Percentiles rank a stretch among this genome's conserved stretches.
These are phyloP conservation scores for Amphiprion percula DNA, from an alignment of 2,113 vertebrate species.

Conservation along the genomic window DNA sequence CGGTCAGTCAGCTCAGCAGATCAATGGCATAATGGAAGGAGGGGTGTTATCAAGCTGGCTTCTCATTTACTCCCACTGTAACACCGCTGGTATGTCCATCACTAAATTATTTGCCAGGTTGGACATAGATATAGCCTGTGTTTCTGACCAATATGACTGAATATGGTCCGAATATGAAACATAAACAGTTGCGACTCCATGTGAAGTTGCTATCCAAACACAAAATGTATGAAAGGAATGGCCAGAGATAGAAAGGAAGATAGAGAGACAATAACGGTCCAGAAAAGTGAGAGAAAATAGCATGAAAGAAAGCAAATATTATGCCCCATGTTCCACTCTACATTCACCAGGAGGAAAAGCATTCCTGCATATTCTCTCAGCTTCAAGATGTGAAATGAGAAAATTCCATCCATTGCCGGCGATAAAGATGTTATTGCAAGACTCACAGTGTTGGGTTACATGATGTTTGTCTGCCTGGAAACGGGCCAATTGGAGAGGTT, in stretches of 20 bases:
- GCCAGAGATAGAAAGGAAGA: conserved; percentile 38
- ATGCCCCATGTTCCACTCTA: neutral
- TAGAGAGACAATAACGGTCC: conserved; percentile 14
- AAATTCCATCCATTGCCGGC: conserved; percentile 54
- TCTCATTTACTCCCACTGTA: too few relatives aligned
- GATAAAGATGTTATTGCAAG: conserved; percentile 75
- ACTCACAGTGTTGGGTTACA: conserved; percentile 54
- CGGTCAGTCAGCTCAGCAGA: neutral
- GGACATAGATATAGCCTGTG: neutral
- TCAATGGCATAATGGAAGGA: neutral
- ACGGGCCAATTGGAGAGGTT: conserved; percentile 56
- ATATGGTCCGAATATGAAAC: conserved; percentile 22
- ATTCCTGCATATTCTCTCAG: conserved; percentile 58
- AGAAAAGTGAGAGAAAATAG: conserved; percentile 24
- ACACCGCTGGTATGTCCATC: too few relatives aligned
- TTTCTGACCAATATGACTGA: neutral
- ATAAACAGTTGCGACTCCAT: conserved; percentile 5
- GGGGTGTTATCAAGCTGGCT: too few relatives aligned
- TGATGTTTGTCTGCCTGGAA: conserved; percentile 68
- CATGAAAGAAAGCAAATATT: conserved; percentile 38
- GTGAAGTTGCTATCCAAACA: conserved; percentile 38
- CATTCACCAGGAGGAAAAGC: conserved; percentile 49
- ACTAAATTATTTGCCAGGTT: neutral
- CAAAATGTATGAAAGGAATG: neutral
- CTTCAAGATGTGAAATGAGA: conserved; percentile 54